Percentiles rank a stretch among this genome's conserved stretches.
These are phyloP conservation scores for Allochrocebus solatus DNA, from an alignment of 2,797 vertebrate genomes.

Conservation along the genomic window DNA sequence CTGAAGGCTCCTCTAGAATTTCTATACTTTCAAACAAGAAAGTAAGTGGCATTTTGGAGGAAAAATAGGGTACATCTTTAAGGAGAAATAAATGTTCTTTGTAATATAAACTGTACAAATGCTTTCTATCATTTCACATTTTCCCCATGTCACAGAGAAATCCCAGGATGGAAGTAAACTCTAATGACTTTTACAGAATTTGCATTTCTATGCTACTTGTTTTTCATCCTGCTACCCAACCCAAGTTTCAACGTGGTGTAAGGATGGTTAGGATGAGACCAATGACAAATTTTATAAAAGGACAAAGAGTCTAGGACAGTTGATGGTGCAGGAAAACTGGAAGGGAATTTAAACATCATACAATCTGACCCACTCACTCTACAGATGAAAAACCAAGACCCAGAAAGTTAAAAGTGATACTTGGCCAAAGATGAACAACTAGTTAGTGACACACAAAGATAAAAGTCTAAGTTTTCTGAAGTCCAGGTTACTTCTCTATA, in stretches of 20 bases:
- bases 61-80: neutral
- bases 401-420: neutral
- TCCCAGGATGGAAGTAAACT: neutral
- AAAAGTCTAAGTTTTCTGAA: neutral
- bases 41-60: neutral
- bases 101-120: neutral
- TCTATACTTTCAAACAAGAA: neutral
- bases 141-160: neutral
- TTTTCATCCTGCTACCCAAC: neutral
- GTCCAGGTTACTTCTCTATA: neutral
- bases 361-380: neutral
- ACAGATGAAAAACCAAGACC: neutral
- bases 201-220: neutral
- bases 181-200: neutral
- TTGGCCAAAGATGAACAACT: neutral
- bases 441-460: neutral
- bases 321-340: neutral
- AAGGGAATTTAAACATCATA: neutral
- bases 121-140: neutral
- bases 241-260: neutral
- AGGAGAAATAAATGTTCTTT: neutral
- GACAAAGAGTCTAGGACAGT: neutral
- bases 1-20: neutral
- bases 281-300: neutral
- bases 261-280: neutral